These are phyloP conservation scores for Atta cephalotes DNA, from an alignment of 1,140 invertebrate species.

Conservation along the genomic window DNA sequence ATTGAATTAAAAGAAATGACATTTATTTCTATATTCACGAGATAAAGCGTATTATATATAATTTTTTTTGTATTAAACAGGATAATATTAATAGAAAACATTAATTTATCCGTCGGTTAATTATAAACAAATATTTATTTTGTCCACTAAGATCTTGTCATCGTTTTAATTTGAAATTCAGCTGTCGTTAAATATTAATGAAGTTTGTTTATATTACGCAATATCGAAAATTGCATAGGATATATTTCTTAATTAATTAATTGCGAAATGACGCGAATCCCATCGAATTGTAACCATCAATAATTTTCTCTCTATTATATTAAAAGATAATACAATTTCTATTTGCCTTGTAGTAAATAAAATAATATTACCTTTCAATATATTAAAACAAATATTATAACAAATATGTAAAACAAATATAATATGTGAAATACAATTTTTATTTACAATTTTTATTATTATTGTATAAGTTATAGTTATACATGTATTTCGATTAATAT, in stretches of 20 bases:
- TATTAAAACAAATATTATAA: too few species aligned
- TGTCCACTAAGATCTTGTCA: not conserved
- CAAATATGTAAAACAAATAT: too few species aligned
- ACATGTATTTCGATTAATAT: not conserved
- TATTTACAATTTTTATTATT: not conserved
- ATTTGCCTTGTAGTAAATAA: not conserved
- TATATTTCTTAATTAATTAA: conserved; percentile 32
- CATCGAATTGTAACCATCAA: not conserved
- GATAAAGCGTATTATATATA: too few species aligned
- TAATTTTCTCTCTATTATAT: not conserved
- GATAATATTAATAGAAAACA: not conserved
- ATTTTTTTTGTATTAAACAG: not conserved
- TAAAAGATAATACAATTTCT: not conserved
- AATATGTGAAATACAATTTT: not conserved
- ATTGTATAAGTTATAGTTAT: too few species aligned
- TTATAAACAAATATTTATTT: not conserved
- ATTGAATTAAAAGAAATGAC: not conserved
- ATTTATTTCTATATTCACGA: not conserved
- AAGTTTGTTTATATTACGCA: not conserved
- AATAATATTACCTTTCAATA: too few species aligned
- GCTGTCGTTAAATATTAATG: conserved; percentile 2
- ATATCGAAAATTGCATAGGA: not conserved
- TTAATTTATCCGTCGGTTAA: conserved; percentile 1
- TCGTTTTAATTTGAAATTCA: conserved; percentile 22
- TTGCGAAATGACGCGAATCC: not conserved